Evolutionary conservation across 2,888 invertebrate genomes (phyloP), one percentile per base, ranked within the genome.

Genomic region (Dasysyrphus tricinctus): DNA sequence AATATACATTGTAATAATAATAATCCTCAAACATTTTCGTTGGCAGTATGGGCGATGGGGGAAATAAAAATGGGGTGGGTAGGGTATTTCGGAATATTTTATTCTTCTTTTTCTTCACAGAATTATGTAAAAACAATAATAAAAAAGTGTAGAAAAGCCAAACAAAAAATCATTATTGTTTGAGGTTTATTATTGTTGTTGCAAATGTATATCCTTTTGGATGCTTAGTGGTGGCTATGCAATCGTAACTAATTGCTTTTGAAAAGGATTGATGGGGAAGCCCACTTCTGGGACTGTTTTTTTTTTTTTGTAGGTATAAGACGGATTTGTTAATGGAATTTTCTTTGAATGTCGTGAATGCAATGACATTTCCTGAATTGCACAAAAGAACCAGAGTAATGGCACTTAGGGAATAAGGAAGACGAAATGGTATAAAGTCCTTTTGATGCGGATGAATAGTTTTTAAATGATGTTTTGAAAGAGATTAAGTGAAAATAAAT

Each of bases 241-340:
- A 76, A 54, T 76, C 80, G 72, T 73, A 67, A 80, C 65, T 84
- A 80, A 84, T 84, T 84, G 84, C 84, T 80, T 84, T 80, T 84
- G 72, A 84, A 84, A 80, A 47, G 80, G 76, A 80, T 80, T 84
- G 72, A 84, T 80, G 80, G 51, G 47, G 34, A 51, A 59, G 80
- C 19, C 39, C 54, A 54, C n/a, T 69, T 59, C 37, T 57, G 34
- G 12, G 5, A 0, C 14, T 44, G 32, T 47, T 34, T n/a, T 16
- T 47, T 34, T 12, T 11, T 47, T 34, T n/a, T n/a, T n/a, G n/a
- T n/a, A n/a, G 42, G 76, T 67, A 5, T 39, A 24, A 16, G 54
- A 72, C 5, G 54, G 59, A 39, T 59, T 63, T 57, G 80, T 76
- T 79, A 80, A 80, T 79, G 83, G 83, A 69, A 78, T 67, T 78